A percentile compares a stretch with the other conserved stretches of the same genome.
Evolutionary conservation across 2,797 vertebrate genomes (phyloP).

Genomic region (Prionace glauca): DNA sequence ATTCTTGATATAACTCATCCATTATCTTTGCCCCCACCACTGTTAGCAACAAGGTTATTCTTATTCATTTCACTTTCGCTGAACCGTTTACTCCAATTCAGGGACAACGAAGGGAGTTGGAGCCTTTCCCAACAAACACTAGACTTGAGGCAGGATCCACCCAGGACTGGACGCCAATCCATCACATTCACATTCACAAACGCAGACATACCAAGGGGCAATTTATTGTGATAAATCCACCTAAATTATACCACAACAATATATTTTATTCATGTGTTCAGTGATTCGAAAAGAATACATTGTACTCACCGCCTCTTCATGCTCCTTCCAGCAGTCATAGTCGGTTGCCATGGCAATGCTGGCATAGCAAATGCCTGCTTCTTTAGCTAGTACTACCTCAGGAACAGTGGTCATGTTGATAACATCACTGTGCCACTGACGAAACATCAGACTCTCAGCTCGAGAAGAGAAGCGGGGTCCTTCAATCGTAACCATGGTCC

Average conservation of each 20-base stretch:
- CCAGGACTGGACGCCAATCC: no score
- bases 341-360: slow-evolving; percentile 95
- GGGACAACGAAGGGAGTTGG: no score
- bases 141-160: no score
- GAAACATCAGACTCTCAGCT: slow-evolving; percentile 86
- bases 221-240: no score
- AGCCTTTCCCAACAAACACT: no score
- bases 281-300: neutral
- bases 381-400: slow-evolving; percentile 90
- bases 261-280: neutral
- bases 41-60: neutral
- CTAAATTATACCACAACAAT: neutral
- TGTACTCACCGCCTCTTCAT: slow-evolving; percentile 82
- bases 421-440: slow-evolving; percentile 86
- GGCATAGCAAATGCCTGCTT: slow-evolving; percentile 87
- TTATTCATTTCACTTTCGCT: no score
- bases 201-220: no score
- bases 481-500: slow-evolving; percentile 82
- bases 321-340: slow-evolving; percentile 96
- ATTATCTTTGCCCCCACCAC: neutral
- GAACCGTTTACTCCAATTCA: no score
- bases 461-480: slow-evolving; percentile 89
- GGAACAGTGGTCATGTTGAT: slow-evolving; percentile 97
- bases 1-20: neutral
- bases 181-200: no score